These are phyloP conservation scores for Nipponia nippon DNA, from an alignment of 2,113 vertebrate species.

Conservation along the genomic window DNA sequence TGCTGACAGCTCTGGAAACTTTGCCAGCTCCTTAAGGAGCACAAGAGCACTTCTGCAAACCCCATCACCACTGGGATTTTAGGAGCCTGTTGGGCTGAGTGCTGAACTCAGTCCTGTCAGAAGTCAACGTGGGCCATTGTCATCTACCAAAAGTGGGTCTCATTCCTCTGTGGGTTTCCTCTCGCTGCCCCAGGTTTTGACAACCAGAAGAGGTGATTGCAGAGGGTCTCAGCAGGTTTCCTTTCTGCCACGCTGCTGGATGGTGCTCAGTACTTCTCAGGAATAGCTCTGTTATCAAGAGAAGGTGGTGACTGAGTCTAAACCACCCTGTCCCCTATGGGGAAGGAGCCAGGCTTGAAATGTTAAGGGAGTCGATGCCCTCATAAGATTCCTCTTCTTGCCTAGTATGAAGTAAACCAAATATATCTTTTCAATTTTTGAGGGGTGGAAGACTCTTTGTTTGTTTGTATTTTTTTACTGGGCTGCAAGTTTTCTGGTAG, in stretches of 20 bases:
- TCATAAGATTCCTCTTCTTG: not conserved
- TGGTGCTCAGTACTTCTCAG: not conserved
- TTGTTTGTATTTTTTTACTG: not conserved
- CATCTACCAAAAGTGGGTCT: not conserved
- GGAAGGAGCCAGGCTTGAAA: not conserved
- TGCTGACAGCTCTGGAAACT: not conserved
- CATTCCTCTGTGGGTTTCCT: not conserved
- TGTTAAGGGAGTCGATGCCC: not conserved
- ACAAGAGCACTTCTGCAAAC: not conserved
- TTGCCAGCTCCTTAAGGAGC: not conserved
- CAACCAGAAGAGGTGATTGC: not conserved
- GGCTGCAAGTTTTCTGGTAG: not conserved
- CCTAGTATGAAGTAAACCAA: not conserved
- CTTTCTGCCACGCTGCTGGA: fast-evolving
- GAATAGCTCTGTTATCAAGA: not conserved
- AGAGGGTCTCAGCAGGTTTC: not conserved
- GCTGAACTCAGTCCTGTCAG: not conserved
- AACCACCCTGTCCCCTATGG: not conserved
- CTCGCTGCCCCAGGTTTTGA: not conserved
- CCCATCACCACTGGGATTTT: not conserved
- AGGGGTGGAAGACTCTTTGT: not conserved
- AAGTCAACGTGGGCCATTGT: not conserved
- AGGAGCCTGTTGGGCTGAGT: not conserved
- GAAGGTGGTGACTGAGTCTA: not conserved
- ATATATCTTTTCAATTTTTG: not conserved